phyloP scores from a whole-genome alignment of 2,888 invertebrate genomes.

The Fissipunctia ypsillon region DNA sequence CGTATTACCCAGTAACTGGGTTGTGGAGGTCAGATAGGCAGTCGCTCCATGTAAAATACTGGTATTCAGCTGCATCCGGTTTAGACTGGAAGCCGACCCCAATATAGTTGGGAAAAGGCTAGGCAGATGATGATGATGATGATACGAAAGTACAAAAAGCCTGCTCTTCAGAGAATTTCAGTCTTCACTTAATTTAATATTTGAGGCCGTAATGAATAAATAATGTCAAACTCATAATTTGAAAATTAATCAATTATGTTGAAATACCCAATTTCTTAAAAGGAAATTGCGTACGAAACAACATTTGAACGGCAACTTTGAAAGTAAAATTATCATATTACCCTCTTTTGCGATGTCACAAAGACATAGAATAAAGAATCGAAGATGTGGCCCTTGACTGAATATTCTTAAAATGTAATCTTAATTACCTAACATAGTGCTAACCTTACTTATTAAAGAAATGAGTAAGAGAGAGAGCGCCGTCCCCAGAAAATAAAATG shows the following conservation, averaged over 20 bases:
- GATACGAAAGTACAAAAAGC: too few species aligned
- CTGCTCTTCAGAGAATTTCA: neutral
- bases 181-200: neutral
- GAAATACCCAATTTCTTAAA: slow-evolving; percentile 5
- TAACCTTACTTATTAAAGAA: too few species aligned
- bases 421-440: too few species aligned
- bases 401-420: neutral
- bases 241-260: slow-evolving; percentile 32
- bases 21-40: too few species aligned
- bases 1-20: too few species aligned
- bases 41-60: too few species aligned
- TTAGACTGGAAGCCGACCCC: too few species aligned
- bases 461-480: too few species aligned
- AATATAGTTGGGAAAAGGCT: too few species aligned
- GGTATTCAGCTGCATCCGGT: too few species aligned
- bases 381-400: neutral
- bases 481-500: too few species aligned
- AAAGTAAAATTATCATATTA: slow-evolving; percentile 14
- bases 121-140: too few species aligned
- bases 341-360: slow-evolving; percentile 17
- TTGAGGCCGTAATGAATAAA: slow-evolving; percentile 4
- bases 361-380: neutral
- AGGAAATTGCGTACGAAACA: slow-evolving; percentile 30
- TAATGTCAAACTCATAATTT: slow-evolving; percentile 33
- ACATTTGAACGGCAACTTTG: slow-evolving; percentile 4